Evolutionary conservation across 2,888 invertebrate genomes (phyloP).

Genomic region (Zygogramma bicolorata): DNA sequence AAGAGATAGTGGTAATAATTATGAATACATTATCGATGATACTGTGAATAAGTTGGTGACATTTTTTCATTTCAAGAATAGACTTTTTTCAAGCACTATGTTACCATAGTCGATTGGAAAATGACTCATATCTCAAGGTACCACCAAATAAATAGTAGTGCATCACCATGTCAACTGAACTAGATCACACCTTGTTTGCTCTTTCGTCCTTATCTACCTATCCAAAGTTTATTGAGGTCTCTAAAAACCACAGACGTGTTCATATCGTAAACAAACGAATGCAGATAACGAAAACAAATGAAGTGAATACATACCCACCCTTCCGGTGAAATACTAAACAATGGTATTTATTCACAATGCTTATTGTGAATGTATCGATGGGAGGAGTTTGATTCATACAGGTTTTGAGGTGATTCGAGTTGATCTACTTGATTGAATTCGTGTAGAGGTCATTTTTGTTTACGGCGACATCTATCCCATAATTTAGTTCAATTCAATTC

Average conservation of each 20-base stretch:
- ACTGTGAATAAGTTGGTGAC: too few species aligned
- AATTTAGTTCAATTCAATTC: too few species aligned
- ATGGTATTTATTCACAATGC: too few species aligned
- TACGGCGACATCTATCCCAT: too few species aligned
- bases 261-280: conserved; percentile 3
- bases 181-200: conserved; percentile 21
- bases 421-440: too few species aligned
- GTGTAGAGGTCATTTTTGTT: too few species aligned
- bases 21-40: too few species aligned
- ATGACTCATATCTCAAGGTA: not conserved
- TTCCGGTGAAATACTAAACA: not conserved
- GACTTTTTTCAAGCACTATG: not conserved
- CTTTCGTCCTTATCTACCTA: conserved; percentile 7
- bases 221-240: conserved; percentile 16
- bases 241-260: conserved; percentile 1
- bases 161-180: not conserved
- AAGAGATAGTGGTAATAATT: too few species aligned
- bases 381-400: too few species aligned
- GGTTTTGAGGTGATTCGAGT: too few species aligned
- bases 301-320: not conserved
- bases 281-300: conserved; percentile 11
- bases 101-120: not conserved
- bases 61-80: too few species aligned
- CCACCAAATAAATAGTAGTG: not conserved
- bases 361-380: too few species aligned